phyloP scores from a whole-genome alignment of 2,797 vertebrate genomes.

The Tragopan temminckii region DNA sequence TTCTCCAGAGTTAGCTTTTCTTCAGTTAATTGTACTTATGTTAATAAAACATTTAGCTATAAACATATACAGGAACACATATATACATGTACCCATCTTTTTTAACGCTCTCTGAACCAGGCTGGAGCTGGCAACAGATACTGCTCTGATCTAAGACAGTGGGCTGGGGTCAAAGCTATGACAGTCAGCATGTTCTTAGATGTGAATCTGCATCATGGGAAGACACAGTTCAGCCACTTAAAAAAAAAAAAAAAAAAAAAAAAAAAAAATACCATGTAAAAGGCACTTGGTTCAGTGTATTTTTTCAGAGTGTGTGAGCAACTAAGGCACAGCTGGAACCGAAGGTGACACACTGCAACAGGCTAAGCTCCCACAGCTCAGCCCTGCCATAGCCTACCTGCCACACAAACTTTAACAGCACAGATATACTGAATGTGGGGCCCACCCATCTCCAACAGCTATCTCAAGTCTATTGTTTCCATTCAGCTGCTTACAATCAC shows the following conservation, averaged over 20 bases:
- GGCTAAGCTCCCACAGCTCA: not conserved
- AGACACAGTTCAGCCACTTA: not conserved
- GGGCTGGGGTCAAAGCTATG: constrained; percentile 15
- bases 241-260: not conserved
- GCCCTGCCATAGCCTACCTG: not conserved
- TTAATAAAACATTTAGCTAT: constrained; percentile 7
- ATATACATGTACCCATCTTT: not conserved
- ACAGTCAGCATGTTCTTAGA: not conserved
- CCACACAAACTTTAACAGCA: not conserved
- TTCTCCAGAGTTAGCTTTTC: not conserved
- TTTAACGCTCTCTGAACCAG: not conserved
- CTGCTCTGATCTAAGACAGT: not conserved
- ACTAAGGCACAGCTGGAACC: not conserved
- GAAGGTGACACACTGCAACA: not conserved
- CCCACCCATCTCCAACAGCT: constrained; percentile 32
- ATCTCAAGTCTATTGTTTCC: constrained; percentile 46
- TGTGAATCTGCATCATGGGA: not conserved
- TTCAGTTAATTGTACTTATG: not conserved
- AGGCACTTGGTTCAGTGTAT: not conserved
- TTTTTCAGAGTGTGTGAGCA: not conserved
- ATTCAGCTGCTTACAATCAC: constrained; percentile 57
- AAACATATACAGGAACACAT: not conserved
- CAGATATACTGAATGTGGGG: not conserved
- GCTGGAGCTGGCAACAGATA: not conserved
- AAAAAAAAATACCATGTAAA: not conserved